A percentile compares a stretch with the other conserved stretches of the same genome.
These are phyloP conservation scores for Leptinotarsa juncta DNA, from an alignment of 2,888 invertebrate genomes.

Conservation along the genomic window DNA sequence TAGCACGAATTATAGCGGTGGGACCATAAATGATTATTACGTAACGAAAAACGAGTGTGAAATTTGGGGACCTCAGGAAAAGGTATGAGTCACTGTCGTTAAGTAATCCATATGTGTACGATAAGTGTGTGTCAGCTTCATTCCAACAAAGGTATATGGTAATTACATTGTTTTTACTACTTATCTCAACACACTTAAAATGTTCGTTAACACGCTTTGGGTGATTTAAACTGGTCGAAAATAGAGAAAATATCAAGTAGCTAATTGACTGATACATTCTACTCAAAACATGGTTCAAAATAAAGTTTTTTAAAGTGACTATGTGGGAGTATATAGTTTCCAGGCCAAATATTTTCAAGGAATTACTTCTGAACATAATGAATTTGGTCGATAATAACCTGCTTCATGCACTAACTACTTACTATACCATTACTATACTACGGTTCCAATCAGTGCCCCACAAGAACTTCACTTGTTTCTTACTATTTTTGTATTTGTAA, in stretches of 20 bases:
- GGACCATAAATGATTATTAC: too few species aligned
- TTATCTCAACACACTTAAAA: neutral
- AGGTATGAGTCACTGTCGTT: neutral
- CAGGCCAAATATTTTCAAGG: too few species aligned
- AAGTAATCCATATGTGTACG: neutral
- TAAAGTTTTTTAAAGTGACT: neutral
- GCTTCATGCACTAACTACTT: too few species aligned
- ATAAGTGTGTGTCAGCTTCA: neutral
- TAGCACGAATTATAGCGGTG: neutral
- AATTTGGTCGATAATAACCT: too few species aligned
- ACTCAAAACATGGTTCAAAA: neutral
- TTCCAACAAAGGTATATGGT: neutral
- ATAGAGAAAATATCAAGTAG: neutral
- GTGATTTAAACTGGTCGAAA: neutral
- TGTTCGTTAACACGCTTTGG: neutral
- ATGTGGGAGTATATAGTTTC: neutral
- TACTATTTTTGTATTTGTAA: too few species aligned
- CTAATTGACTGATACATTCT: neutral
- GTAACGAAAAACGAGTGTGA: neutral
- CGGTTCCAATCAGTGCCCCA: too few species aligned
- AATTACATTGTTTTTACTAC: neutral
- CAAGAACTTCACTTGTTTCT: too few species aligned
- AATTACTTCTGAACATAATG: too few species aligned
- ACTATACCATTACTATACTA: too few species aligned
- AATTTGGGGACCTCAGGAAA: neutral